Evolutionary conservation across 92 coral and sea anemone species (phyloP).

Genomic region (Paramuricea clavata): DNA sequence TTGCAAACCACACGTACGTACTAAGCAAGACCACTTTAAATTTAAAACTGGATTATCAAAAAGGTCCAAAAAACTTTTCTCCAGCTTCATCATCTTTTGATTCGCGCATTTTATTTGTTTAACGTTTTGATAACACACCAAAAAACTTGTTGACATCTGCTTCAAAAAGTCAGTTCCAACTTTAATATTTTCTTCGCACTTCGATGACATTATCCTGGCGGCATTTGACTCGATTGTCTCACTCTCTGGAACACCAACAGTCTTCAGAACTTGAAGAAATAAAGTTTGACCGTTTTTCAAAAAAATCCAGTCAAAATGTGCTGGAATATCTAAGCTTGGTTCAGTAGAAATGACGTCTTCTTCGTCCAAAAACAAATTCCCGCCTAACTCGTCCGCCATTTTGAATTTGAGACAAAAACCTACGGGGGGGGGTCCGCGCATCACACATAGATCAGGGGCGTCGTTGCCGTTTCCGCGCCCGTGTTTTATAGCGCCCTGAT

Average conservation of each 20-base stretch:
- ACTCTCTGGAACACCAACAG: not conserved
- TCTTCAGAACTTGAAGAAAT: not conserved
- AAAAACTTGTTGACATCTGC: slow-evolving; percentile 2
- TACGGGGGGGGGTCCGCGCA: slow-evolving; percentile 46
- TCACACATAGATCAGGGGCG: slow-evolving; percentile 55
- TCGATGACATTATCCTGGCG: not conserved
- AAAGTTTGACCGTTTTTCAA: not conserved
- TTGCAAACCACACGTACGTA: not conserved
- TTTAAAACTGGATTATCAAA: not conserved
- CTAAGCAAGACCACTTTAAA: not conserved
- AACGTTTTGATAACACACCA: too few species aligned
- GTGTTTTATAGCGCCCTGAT: slow-evolving; percentile 28
- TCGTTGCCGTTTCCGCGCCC: slow-evolving; percentile 32
- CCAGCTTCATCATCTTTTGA: not conserved
- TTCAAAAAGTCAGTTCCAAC: not conserved
- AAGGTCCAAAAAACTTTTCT: not conserved
- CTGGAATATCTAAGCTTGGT: not conserved
- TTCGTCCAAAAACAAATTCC: not conserved
- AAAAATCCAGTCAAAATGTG: not conserved
- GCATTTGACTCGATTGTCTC: not conserved
- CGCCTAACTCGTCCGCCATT: not conserved
- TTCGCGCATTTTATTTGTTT: too few species aligned
- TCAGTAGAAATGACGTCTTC: not conserved
- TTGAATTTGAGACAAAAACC: not conserved
- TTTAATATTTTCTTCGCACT: not conserved